These are phyloP conservation scores for Avahi laniger DNA, from an alignment of 2,797 vertebrate genomes.

Conservation along the genomic window DNA sequence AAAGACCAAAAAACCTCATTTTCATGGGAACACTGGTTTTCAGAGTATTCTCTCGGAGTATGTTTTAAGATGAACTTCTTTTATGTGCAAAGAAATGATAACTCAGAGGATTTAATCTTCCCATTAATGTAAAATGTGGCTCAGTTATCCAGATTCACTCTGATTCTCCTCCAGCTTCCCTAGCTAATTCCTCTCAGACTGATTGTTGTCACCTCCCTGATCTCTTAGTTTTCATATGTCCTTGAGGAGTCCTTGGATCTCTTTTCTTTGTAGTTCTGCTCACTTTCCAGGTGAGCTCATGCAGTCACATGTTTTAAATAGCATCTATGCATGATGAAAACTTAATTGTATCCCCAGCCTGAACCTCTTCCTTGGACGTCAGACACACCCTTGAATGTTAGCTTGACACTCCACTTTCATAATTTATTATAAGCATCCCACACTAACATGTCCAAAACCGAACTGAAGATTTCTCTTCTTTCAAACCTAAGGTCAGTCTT, in stretches of 20 bases:
- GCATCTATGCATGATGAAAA: not conserved
- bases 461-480: not conserved
- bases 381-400: not conserved
- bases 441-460: not conserved
- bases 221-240: not conserved
- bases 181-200: not conserved
- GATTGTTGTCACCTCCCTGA: not conserved
- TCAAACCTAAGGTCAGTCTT: not conserved
- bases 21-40: not conserved
- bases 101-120: not conserved
- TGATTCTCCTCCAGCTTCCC: not conserved
- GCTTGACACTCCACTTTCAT: not conserved
- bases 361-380: not conserved
- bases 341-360: not conserved
- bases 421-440: not conserved
- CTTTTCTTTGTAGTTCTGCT: not conserved
- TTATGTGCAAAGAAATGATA: not conserved
- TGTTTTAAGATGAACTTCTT: not conserved
- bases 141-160: not conserved
- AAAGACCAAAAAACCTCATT: not conserved
- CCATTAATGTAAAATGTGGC: not conserved
- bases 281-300: not conserved
- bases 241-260: not conserved
- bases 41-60: not conserved
- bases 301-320: not conserved